These are phyloP conservation scores for Haemorhous mexicanus DNA, from an alignment of 2,113 vertebrate species.

Conservation along the genomic window DNA sequence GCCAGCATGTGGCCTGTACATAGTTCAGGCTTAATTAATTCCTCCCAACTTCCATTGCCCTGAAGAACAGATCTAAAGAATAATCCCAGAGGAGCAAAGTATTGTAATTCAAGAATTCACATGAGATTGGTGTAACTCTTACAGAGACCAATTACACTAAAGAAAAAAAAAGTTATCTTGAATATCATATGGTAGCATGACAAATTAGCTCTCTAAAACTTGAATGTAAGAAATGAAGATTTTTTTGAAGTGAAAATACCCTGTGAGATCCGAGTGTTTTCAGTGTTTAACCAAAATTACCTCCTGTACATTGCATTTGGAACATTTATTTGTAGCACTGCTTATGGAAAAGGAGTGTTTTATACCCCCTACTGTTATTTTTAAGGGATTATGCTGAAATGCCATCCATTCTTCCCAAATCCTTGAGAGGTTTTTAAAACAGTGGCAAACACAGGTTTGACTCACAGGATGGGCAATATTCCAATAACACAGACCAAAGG, in stretches of 20 bases:
- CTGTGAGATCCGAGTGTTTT: background rate
- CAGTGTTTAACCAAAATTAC: background rate
- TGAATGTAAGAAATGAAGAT: background rate
- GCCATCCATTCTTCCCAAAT: background rate
- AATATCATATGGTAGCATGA: background rate
- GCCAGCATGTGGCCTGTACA: background rate
- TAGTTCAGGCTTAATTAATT: conserved; percentile 15
- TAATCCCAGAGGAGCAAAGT: background rate
- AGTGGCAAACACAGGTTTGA: background rate
- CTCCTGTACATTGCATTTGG: background rate
- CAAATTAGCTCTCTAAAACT: background rate
- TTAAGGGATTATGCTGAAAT: background rate
- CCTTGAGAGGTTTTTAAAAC: background rate
- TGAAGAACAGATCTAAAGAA: background rate
- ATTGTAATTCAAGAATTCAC: background rate
- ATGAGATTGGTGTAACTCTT: background rate
- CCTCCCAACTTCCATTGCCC: background rate
- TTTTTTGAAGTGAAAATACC: background rate
- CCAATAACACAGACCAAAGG: background rate
- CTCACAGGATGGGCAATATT: background rate
- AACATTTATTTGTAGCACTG: background rate
- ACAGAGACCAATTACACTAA: background rate
- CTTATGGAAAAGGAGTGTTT: background rate
- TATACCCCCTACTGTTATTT: background rate
- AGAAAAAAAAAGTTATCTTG: background rate